Evolutionary conservation across 1,140 invertebrate genomes (phyloP).

Genomic region (Delia radicum): DNA sequence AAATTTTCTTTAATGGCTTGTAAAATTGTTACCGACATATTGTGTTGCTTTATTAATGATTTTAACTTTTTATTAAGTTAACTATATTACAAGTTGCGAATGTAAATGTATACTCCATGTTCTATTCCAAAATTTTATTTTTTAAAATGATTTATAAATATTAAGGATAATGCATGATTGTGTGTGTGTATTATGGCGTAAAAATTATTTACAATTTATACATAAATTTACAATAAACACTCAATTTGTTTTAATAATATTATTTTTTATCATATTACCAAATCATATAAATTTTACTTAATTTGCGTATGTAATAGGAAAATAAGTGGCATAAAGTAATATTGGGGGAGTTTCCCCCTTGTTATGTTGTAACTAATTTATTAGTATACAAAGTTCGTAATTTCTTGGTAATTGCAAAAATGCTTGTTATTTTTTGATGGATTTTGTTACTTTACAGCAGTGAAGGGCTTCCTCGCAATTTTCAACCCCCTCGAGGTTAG

Average conservation of each 20-base stretch:
- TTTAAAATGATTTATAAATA: background rate
- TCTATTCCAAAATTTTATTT: background rate
- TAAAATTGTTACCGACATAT: slow-evolving; percentile 6
- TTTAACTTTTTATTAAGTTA: background rate
- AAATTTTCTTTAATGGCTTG: background rate
- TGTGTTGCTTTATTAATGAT: background rate
- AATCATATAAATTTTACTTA: background rate
- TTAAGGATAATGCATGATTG: background rate
- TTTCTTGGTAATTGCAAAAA: no score
- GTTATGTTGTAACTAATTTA: no score
- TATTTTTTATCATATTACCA: background rate
- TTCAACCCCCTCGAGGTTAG: no score
- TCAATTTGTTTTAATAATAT: slow-evolving; percentile 7
- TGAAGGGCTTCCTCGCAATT: no score
- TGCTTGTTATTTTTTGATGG: no score
- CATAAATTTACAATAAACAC: slow-evolving; percentile 1
- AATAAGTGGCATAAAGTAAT: background rate
- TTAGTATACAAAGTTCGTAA: no score
- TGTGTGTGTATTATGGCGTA: background rate
- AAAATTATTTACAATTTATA: background rate
- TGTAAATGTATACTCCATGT: background rate
- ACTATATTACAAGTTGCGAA: background rate
- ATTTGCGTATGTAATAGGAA: background rate
- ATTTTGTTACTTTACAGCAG: no score
- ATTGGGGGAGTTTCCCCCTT: no score